Conservation (phyloP, 2,888 invertebrate species). For the Lissocephala sabroskyi region DNA sequence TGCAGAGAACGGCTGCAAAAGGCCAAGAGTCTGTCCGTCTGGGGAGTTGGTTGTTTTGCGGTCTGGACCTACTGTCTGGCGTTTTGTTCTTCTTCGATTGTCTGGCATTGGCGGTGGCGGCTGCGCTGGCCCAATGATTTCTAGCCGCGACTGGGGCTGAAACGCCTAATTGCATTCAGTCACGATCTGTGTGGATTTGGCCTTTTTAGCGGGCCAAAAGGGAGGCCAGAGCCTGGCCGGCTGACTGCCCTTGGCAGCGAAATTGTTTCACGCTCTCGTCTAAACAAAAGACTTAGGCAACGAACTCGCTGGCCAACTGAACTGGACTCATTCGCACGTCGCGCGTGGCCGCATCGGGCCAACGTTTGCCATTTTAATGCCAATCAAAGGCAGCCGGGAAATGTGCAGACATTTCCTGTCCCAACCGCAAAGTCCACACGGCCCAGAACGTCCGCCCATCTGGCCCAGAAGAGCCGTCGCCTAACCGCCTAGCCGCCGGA, state of each 20-base stretch:
- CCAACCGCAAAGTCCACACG: slow-evolving; percentile 22
- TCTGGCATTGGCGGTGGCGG: slow-evolving; percentile 1
- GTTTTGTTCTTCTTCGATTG: not conserved
- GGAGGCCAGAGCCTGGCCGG: slow-evolving; percentile 29
- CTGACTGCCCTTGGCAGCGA: slow-evolving; percentile 43
- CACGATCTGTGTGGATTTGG: slow-evolving; percentile 65
- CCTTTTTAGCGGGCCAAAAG: slow-evolving; percentile 36
- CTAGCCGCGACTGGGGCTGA: slow-evolving; percentile 14
- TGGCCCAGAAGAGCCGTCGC: slow-evolving; percentile 35
- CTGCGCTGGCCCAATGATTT: slow-evolving; percentile 3
- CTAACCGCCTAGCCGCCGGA: slow-evolving; percentile 10
- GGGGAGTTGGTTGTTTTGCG: not conserved
- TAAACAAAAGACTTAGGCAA: slow-evolving; percentile 54
- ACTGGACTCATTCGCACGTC: slow-evolving; percentile 2
- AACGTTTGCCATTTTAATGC: slow-evolving; percentile 12
- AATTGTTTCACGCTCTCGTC: slow-evolving; percentile 48
- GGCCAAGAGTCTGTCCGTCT: no score
- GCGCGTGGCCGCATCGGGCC: not conserved
- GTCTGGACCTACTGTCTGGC: not conserved
- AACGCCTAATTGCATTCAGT: slow-evolving; percentile 68
- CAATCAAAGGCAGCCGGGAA: slow-evolving; percentile 33
- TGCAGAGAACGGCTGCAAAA: not conserved
- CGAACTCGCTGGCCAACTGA: slow-evolving; percentile 34
- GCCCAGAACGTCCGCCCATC: slow-evolving; percentile 2
- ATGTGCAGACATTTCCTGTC: slow-evolving; percentile 45